Evolutionary conservation across 1,140 invertebrate genomes (phyloP), one percentile per base, ranked within the genome.

Genomic region (Euwallacea similis): DNA sequence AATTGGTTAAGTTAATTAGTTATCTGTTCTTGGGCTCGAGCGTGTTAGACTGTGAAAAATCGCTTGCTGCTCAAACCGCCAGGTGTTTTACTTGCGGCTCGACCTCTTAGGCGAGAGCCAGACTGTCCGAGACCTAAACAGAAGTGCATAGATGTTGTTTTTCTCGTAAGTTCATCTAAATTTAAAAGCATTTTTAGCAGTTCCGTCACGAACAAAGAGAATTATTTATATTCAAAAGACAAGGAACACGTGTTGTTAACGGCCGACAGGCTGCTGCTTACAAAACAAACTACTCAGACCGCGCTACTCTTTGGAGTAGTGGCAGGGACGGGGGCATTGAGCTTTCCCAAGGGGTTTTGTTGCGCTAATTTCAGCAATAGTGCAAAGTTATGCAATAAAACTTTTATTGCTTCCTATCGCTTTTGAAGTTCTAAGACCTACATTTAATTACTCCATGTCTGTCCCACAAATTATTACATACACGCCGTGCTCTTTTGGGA

Each of bases 151-250:
- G 21, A 33, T 33, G 21, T 33, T 33, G 21, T 33, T 33, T 33
- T 33, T 33, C 21, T 33, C 21, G 21, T 33, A 33, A 33, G 21
- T 33, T 50, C 46, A 50, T 66, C 47, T 56, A 67, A 13, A 42
- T 67, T 67, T 67, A 67, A 58, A 33, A 43, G 15, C 53, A 10
- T 69, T 69, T 69, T 69, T 62, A 58, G 41, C 43, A 61, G 44
- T 61, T 61, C n/a, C 16, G 58, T 53, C 47, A 56, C 64, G 65
- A 72, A 72, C 70, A 72, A 72, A 72, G 70, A 72, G 63, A 67
- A 11, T 67, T 72, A 72, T 72, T 72, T 72, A 72, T 72, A 72
- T 43, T 33, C n/a, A 62, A 64, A 67, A 72, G 64, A 72, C 70
- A 67, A 72, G 56, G 21, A 72, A 72, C 70, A 72, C 60, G 65